Percentiles rank a stretch among this genome's conserved stretches.
phyloP scores from a whole-genome alignment of 2,113 vertebrate species.

The Erythrolamprus reginae region DNA sequence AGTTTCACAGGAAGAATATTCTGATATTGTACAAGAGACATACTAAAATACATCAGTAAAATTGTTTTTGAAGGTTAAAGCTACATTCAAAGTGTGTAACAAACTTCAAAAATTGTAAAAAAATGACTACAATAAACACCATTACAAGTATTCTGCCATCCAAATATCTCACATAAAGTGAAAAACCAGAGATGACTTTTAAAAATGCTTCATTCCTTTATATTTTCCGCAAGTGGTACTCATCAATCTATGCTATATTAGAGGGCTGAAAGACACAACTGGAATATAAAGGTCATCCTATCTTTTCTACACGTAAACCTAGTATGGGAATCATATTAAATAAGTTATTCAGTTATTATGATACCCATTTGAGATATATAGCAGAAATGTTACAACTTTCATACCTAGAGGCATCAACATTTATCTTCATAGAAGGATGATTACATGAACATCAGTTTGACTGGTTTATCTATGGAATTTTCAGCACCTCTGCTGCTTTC shows the following conservation, averaged over 20 bases:
- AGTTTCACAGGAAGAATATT: background rate
- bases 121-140: background rate
- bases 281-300: background rate
- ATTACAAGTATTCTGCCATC: background rate
- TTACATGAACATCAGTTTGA: background rate
- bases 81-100: background rate
- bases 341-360: background rate
- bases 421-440: background rate
- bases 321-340: background rate
- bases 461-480: background rate
- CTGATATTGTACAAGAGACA: background rate
- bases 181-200: background rate
- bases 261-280: background rate
- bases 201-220: background rate
- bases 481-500: background rate
- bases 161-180: background rate
- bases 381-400: background rate
- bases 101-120: background rate
- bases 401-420: background rate
- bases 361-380: background rate
- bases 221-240: background rate
- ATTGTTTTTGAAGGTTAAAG: background rate
- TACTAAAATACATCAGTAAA: background rate
- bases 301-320: background rate
- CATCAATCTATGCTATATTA: background rate